Evolutionary conservation across 2,113 vertebrate species (phyloP).

Genomic region (Crotophaga sulcirostris): DNA sequence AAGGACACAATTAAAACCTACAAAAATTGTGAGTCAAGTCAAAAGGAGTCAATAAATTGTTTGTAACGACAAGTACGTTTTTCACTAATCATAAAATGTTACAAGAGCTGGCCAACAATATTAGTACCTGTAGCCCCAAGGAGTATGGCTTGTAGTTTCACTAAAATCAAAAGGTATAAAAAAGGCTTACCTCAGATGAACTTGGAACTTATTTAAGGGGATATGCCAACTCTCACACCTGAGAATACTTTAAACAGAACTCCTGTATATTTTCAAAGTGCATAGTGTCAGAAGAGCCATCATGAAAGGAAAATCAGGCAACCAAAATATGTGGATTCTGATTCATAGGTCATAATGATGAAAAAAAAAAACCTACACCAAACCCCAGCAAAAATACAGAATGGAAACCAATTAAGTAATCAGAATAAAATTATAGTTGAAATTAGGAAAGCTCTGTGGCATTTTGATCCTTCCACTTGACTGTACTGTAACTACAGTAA

Average conservation of each 20-base stretch:
- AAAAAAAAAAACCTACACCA: not conserved
- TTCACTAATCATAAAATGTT: not conserved
- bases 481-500: not conserved
- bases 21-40: not conserved
- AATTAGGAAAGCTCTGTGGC: not conserved
- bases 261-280: not conserved
- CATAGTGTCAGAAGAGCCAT: not conserved
- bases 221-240: not conserved
- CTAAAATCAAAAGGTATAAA: not conserved
- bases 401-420: not conserved
- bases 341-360: not conserved
- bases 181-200: constrained; percentile 1
- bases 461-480: not conserved
- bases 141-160: not conserved
- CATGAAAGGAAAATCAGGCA: not conserved
- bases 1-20: constrained; percentile 19
- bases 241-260: constrained; percentile 4
- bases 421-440: not conserved
- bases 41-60: not conserved
- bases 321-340: not conserved
- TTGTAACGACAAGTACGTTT: constrained; percentile 1
- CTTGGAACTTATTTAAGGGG: not conserved
- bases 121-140: not conserved
- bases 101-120: not conserved
- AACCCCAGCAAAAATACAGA: not conserved